Percentiles rank a stretch among this genome's conserved stretches.
Conservation (phyloP, 2,888 invertebrate genomes). For the Nymphalis c-album region DNA sequence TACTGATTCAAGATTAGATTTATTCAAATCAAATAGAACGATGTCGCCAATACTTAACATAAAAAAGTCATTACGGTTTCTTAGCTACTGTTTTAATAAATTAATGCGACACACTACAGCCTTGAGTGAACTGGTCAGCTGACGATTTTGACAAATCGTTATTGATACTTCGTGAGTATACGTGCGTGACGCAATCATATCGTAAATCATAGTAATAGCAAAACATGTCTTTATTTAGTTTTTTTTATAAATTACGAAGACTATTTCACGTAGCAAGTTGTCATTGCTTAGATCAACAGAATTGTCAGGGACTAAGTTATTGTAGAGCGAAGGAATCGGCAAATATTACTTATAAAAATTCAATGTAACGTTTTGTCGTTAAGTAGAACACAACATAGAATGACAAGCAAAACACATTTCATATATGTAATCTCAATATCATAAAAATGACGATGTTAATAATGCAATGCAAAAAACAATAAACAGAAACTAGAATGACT, state of each 20-base stretch:
- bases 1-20: background rate
- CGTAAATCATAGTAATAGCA: slow-evolving; percentile 9
- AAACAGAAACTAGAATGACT: no score
- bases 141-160: slow-evolving; percentile 63
- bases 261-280: no score
- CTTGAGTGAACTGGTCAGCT: slow-evolving; percentile 37
- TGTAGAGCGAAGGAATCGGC: no score
- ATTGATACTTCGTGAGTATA: slow-evolving; percentile 52
- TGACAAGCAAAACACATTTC: no score
- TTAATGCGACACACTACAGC: slow-evolving; percentile 10
- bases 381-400: no score
- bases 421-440: no score
- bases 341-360: no score
- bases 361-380: no score
- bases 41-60: slow-evolving; percentile 3
- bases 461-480: no score
- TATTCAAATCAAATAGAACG: slow-evolving; percentile 2
- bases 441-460: no score
- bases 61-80: background rate
- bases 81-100: slow-evolving; percentile 5
- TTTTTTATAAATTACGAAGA: background rate
- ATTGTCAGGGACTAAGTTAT: no score
- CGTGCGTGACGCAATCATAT: slow-evolving; percentile 20
- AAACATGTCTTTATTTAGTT: background rate
- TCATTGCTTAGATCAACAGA: no score